Base-by-base conservation (phyloP, 2,888 invertebrate species). In the Nemotelus nigrinus region DNA sequence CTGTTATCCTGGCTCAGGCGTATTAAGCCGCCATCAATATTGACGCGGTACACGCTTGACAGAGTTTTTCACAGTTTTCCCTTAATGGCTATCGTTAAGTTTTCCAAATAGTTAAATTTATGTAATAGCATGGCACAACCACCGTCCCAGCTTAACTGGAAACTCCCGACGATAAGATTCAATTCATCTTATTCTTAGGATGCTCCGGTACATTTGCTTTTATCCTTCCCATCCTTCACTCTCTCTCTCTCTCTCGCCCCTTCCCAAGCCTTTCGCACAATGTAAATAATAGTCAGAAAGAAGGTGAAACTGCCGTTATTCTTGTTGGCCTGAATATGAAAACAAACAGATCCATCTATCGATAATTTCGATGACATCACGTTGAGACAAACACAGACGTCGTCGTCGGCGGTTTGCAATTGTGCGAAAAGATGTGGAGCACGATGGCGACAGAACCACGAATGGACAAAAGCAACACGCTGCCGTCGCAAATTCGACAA, bases 311-410 rank as follows among this genome's bases (percentile, higher is more conserved):
- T 43, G 6, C 55, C 70, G 44, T 43, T 55, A 7, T 41, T 43
- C 63, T 63, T 39, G 64, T 44, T 67, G 67, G 47, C 55, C 70
- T 70, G 47, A 63, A 74, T 74, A 63, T 63, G 60, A 74, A 63
- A 74, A 74, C 74, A 74, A 74, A 74, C 74, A 74, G 60, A 74
- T 50, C 74, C 63, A 60, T 74, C 74, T 60, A 74, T 74, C 60
- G 70, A 70, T 53, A 70, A 67, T 55, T 70, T 70, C 55, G 55
- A 70, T 70, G 70, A 70, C 70, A 70, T 70, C 53, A 70, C 55
- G 70, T 70, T 47, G 55, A 63, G 55, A 55, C 10, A 70, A 70
- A 45, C 25, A 65, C 65, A 65, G 45, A 45, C 41, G 39, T 7
- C 10, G 25, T 60, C 41, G 5, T 7, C 60, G 39, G 53, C 8